Conservation (phyloP, 1,140 invertebrate species). For the Sycophila sp. region DNA sequence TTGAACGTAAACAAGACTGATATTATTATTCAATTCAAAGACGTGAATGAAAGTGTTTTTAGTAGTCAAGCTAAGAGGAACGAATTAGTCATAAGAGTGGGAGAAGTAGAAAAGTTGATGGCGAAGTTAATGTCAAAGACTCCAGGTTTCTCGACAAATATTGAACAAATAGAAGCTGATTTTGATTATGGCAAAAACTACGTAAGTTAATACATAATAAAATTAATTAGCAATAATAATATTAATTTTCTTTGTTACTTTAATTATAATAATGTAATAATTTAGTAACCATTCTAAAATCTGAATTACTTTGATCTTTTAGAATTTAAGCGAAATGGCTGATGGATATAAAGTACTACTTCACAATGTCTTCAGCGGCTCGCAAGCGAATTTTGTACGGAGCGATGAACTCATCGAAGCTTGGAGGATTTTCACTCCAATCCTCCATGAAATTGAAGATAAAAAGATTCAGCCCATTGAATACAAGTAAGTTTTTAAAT, state of each 20-base stretch:
- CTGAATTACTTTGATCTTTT: neutral
- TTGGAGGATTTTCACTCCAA: constrained; percentile 97
- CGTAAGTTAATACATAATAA: constrained; percentile 60
- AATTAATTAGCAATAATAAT: too few species aligned
- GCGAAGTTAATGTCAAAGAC: constrained; percentile 98
- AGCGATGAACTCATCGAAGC: constrained; percentile 96
- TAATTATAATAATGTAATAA: too few species aligned
- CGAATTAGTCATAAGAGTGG: constrained; percentile 96
- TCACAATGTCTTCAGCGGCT: constrained; percentile 95
- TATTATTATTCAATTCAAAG: constrained; percentile 95
- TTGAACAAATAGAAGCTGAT: constrained; percentile 97
- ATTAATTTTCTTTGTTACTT: too few species aligned
- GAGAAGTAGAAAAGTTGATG: constrained; percentile 98
- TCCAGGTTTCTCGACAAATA: constrained; percentile 95
- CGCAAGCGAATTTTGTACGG: constrained; percentile 98
- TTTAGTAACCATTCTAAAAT: neutral
- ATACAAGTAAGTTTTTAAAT: constrained; percentile 74
- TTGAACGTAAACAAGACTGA: constrained; percentile 98
- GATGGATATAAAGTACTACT: constrained; percentile 98
- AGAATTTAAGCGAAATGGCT: too few species aligned
- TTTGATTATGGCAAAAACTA: constrained; percentile 94
- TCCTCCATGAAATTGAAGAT: constrained; percentile 88
- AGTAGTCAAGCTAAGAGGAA: constrained; percentile 89
- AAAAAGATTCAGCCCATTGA: constrained; percentile 81
- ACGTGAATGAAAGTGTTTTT: constrained; percentile 97